Evolutionary conservation across 2,113 vertebrate genomes (phyloP).

Genomic region (Cyphotilapia sp.): DNA sequence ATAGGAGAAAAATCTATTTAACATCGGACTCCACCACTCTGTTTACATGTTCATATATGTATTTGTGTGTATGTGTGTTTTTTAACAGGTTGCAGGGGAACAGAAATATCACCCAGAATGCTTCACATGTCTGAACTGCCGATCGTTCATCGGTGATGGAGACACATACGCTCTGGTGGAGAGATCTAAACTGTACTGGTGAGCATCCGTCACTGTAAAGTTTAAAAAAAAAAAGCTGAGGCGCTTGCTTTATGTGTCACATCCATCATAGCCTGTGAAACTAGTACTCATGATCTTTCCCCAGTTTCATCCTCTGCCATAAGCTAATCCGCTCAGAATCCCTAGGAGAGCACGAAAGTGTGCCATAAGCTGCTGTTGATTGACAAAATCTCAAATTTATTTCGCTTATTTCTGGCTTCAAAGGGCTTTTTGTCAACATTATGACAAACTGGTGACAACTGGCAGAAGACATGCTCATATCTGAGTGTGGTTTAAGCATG

Average conservation of each 20-base stretch:
- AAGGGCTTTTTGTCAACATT: not conserved
- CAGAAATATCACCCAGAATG: constrained; percentile 98
- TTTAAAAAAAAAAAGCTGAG: not conserved
- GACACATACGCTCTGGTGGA: constrained; percentile 97
- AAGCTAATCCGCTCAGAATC: not conserved
- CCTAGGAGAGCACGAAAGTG: not conserved
- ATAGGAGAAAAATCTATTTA: not conserved
- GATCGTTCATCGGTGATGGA: constrained; percentile 89
- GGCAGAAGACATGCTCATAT: not conserved
- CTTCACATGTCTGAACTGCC: constrained; percentile 91
- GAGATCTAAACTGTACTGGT: constrained; percentile 98
- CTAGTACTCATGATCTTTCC: not conserved
- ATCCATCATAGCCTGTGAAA: not conserved
- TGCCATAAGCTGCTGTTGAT: not conserved
- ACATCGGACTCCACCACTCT: not conserved
- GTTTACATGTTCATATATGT: not conserved
- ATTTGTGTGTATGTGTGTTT: not conserved
- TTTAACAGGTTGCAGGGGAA: constrained; percentile 86
- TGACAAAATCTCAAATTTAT: not conserved
- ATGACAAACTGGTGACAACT: not conserved
- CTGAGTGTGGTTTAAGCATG: not conserved
- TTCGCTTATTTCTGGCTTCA: not conserved
- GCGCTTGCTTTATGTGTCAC: not conserved
- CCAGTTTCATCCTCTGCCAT: not conserved
- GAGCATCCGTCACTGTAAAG: constrained; percentile 14